Base-by-base conservation (phyloP, 2,888 invertebrate genomes). In the Thymelicus sylvestris region DNA sequence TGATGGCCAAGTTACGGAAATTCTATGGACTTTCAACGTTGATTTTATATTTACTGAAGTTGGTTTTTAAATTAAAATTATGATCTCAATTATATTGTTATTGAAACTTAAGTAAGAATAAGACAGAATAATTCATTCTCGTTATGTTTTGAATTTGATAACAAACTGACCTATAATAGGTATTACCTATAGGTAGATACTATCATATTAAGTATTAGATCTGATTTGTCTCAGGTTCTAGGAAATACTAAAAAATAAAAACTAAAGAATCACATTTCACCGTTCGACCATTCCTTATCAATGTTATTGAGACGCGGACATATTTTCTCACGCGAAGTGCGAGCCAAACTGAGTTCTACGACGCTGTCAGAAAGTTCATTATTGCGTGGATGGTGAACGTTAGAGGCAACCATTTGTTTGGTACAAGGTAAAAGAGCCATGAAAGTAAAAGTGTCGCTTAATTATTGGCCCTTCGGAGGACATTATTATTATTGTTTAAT, bases 281-380 rank as follows among this genome's bases (percentile, higher is more conserved):
- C 62, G 77, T 77, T 82, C 76, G 75, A 66, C 77, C 69, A 66
- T 79, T 79, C 64, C 74, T 80, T 82, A 84, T 86, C 83, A 81
- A 80, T 77, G 79, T 77, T 79, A 79, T 84, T 81, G 80, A 78
- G 78, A 79, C 72, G 71, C 83, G 79, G 82, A 75, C 82, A 83
- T 81, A 83, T 82, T 85, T 88, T 89, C 89, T 86, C 87, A 88
- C 87, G 86, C 78, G 75, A 10, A 0, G 7, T 47, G 10, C 75
- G 70, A 12, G 7, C 64, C 67, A 81, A 77, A 75, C 66, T 81
- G 68, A 72, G 72, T 64, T 80, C 78, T 71, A 38, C 62, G 7
- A 3, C 13, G 6, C 6, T 0, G 6, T 12, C 7, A 38, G 38
- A 12, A 38, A 55, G 70, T 71, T 47, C 52, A 71, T 12, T 47